A percentile compares a stretch with the other conserved stretches of the same genome.
These are phyloP conservation scores for Patella vulgata DNA, from an alignment of 1,140 invertebrate species.

Conservation along the genomic window DNA sequence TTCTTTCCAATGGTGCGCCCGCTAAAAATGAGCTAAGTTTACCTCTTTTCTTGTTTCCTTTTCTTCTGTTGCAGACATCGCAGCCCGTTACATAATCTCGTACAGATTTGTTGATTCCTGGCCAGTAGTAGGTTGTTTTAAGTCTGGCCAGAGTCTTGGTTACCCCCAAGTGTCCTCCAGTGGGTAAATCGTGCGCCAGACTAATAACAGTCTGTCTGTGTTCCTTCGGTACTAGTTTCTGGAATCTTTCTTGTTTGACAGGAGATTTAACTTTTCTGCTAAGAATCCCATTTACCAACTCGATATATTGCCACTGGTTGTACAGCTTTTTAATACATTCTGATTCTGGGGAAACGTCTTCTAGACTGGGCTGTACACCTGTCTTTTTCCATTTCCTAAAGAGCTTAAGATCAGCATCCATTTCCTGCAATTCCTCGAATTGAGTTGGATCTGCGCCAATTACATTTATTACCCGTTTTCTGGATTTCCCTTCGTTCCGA, in stretches of 20 bases:
- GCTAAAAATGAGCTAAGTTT: no score
- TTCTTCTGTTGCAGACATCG: no score
- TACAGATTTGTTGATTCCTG: no score
- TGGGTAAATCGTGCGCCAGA: slow-evolving; percentile 7
- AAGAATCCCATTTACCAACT: slow-evolving; percentile 5
- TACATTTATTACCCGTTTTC: background rate
- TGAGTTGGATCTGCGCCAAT: background rate
- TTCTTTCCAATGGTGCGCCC: slow-evolving; percentile 42
- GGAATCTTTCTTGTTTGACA: background rate
- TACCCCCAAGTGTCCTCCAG: slow-evolving; percentile 18
- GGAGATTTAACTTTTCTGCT: background rate
- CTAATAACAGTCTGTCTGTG: slow-evolving; percentile 7
- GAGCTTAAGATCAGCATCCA: background rate
- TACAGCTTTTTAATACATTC: slow-evolving; percentile 1
- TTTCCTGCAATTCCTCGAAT: no score
- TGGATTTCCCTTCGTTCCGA: slow-evolving; percentile 5
- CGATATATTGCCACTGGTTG: background rate
- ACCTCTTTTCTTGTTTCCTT: no score
- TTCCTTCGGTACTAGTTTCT: background rate
- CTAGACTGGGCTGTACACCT: background rate
- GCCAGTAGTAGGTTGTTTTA: slow-evolving; percentile 14
- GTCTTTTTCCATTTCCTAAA: background rate
- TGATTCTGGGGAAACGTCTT: background rate
- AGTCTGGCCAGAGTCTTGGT: slow-evolving; percentile 18
- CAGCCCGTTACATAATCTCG: no score